Evolutionary conservation across 2,888 invertebrate genomes (phyloP), one percentile per base, ranked within the genome.

Genomic region (Atethmia centrago): DNA sequence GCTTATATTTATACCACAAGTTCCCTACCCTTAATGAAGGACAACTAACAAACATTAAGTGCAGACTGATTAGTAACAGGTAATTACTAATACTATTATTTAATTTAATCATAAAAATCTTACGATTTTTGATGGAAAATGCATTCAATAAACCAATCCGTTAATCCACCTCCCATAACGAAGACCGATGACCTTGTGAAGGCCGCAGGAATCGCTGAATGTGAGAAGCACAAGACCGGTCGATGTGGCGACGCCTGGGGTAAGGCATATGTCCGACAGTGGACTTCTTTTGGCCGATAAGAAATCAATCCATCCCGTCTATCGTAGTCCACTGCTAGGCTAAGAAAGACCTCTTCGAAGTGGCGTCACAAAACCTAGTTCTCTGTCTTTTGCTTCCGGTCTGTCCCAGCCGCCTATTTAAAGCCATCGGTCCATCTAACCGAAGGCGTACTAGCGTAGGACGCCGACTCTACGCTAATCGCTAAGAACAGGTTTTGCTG

Each of bases 11-110:
- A 31, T 98, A 97, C 90, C 97, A 97, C 84, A 96, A 96, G 73
- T 98, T 97, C 91, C 97, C 97, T 0, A 92, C 93, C 0, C 97
- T 97, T 58, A 97, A 97, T 87, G 99, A 99, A 94, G 99, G 99
- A 0, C 97, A 97, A 80, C 95, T 99, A 45, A 98, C 98, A 0
- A 96, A 97, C 74, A 94, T 98, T 21, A 98, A 99, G 88, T 94
- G 97, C 1, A 94, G 97, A 83, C 90, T 98, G 5, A 97, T 99
- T 40, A 98, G 98, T 65, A 99, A 99, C 93, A 97, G 97, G 91
- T 98, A 98, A 93, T 51, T 96, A 88, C 97, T 25, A 36, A 58
- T 97, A 83, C 16, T 47, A 65, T 42, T 49, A 49, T 59, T 42
- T 4, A 8, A 16, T 51, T 49, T 21, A 65, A 47, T 36, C 1